These are phyloP conservation scores for Columba livia DNA, from an alignment of 2,113 vertebrate species.

Conservation along the genomic window DNA sequence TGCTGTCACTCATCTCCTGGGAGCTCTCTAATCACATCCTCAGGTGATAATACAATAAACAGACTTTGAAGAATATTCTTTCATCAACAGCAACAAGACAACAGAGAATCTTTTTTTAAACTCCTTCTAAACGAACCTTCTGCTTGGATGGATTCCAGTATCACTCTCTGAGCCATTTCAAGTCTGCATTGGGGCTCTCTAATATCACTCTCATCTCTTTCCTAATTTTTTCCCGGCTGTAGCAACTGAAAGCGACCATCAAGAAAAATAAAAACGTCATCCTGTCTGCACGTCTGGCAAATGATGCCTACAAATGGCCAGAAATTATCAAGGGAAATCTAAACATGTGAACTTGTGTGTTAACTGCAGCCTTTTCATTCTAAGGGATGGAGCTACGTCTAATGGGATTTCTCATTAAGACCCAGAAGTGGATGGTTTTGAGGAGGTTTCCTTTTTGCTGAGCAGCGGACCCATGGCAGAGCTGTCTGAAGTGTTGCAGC, in stretches of 20 bases:
- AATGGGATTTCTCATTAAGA: not conserved
- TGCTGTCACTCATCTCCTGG: not conserved
- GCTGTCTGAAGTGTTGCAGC: not conserved
- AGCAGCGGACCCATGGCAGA: not conserved
- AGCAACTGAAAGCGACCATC: not conserved
- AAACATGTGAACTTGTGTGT: not conserved
- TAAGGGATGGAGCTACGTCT: not conserved
- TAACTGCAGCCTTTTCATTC: not conserved
- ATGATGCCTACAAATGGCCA: not conserved
- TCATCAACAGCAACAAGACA: not conserved
- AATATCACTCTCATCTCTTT: not conserved
- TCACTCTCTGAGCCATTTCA: not conserved
- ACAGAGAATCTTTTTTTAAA: too few relatives aligned
- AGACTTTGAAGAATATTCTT: not conserved
- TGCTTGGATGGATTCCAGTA: not conserved
- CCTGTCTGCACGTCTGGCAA: not conserved
- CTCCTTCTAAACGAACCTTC: not conserved
- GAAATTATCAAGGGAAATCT: not conserved
- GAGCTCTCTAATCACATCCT: not conserved
- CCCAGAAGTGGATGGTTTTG: not conserved
- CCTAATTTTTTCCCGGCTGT: not conserved
- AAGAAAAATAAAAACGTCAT: not conserved
- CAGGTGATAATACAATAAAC: not conserved
- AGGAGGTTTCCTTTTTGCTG: not conserved
- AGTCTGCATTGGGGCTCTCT: not conserved